These are phyloP conservation scores for Amniataba percoides DNA, from an alignment of 2,797 vertebrate species.

Conservation along the genomic window DNA sequence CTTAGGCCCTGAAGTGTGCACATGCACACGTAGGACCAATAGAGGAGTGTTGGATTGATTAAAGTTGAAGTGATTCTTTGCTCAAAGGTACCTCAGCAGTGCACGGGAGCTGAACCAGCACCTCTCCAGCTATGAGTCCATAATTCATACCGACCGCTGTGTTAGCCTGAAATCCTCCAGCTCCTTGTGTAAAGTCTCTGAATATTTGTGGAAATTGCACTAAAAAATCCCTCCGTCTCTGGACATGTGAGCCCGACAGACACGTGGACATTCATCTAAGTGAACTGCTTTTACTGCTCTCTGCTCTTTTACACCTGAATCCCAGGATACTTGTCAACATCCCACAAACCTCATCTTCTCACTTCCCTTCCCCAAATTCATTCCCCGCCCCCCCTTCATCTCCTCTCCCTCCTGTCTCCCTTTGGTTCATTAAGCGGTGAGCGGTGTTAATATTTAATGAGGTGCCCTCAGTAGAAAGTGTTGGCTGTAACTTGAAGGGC, in stretches of 20 bases:
- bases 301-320: not conserved
- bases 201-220: not conserved
- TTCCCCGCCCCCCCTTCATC: conserved; percentile 37
- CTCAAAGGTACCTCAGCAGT: no score
- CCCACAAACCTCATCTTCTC: not conserved
- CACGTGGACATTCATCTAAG: not conserved
- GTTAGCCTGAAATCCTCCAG: no score
- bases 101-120: no score
- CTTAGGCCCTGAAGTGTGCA: no score
- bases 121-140: no score
- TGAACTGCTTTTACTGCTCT: not conserved
- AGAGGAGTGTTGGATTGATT: no score
- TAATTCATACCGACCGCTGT: no score
- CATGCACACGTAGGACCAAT: no score
- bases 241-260: not conserved
- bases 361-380: conserved; percentile 21
- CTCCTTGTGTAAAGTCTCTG: not conserved
- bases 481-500: conserved; percentile 33
- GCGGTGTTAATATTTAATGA: conserved; percentile 63
- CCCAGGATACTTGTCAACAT: not conserved
- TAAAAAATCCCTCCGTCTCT: not conserved
- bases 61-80: no score
- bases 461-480: conserved; percentile 41
- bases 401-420: conserved; percentile 25
- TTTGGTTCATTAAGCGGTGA: conserved; percentile 51